Evolutionary conservation across 1,140 invertebrate genomes (phyloP).

Genomic region (Cecropterus lyciades): DNA sequence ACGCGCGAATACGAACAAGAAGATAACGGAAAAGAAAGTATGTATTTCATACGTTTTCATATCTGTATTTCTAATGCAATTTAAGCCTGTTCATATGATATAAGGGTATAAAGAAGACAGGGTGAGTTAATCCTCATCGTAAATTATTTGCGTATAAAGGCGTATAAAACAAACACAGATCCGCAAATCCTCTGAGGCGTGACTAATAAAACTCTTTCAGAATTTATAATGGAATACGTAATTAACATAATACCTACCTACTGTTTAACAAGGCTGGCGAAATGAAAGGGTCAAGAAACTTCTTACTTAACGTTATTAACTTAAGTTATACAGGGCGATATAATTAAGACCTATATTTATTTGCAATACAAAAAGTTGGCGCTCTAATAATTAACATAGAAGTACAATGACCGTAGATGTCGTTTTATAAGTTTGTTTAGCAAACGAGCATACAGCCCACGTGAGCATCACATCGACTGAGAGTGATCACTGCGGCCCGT

Average conservation of each 20-base stretch:
- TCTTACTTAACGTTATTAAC: background rate
- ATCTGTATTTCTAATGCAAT: constrained; percentile 26
- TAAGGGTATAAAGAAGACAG: constrained; percentile 18
- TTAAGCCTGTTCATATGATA: constrained; percentile 24
- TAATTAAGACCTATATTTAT: no score
- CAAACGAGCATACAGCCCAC: no score
- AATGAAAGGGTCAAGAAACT: constrained; percentile 9
- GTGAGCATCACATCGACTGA: no score
- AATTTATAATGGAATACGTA: constrained; percentile 14
- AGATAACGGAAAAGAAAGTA: background rate
- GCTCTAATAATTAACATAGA: no score
- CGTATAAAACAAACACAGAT: constrained; percentile 22
- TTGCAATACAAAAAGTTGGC: no score
- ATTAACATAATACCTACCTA: constrained; percentile 18
- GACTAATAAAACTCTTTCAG: constrained; percentile 17
- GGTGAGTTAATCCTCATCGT: constrained; percentile 22
- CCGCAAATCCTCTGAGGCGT: constrained; percentile 17
- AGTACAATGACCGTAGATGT: no score
- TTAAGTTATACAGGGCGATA: no score
- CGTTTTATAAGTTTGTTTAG: no score
- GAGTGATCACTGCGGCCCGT: no score
- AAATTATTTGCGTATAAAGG: constrained; percentile 24
- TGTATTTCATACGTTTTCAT: constrained; percentile 14
- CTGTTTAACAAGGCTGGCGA: background rate
- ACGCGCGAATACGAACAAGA: no score